These are phyloP conservation scores for Panopea generosa DNA, from an alignment of 2,888 invertebrate species.

Conservation along the genomic window DNA sequence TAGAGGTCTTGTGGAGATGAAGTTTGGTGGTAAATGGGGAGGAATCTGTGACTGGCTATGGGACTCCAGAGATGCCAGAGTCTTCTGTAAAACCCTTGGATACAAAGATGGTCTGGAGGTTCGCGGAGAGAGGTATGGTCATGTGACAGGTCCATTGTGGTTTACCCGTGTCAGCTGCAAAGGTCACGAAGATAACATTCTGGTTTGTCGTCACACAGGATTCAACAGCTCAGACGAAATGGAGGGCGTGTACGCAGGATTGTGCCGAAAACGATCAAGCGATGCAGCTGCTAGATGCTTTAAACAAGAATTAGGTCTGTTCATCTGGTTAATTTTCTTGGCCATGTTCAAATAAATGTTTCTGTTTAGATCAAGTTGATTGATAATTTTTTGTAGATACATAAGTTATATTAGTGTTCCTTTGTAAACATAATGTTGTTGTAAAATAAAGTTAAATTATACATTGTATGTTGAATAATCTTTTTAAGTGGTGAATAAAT, in stretches of 20 bases:
- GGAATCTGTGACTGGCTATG: slow-evolving; percentile 74
- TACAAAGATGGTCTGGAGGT: slow-evolving; percentile 67
- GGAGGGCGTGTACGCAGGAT: slow-evolving; percentile 65
- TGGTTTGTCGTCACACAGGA: slow-evolving; percentile 69
- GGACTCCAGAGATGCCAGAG: slow-evolving; percentile 71
- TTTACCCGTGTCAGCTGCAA: slow-evolving; percentile 68
- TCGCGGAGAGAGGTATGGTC: slow-evolving; percentile 60
- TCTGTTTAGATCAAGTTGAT: too few relatives aligned
- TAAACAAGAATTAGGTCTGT: slow-evolving; percentile 68
- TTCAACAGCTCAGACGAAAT: slow-evolving; percentile 70
- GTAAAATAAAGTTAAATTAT: too few relatives aligned
- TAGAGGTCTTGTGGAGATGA: slow-evolving; percentile 75
- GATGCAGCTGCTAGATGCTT: slow-evolving; percentile 76
- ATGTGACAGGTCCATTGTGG: slow-evolving; percentile 66
- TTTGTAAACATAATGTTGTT: too few relatives aligned
- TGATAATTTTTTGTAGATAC: too few relatives aligned
- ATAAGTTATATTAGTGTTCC: too few relatives aligned
- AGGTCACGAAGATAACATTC: slow-evolving; percentile 68
- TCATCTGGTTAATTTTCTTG: too few relatives aligned
- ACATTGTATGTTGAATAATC: too few relatives aligned
- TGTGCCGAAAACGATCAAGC: slow-evolving; percentile 66
- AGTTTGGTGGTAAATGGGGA: slow-evolving; percentile 72
- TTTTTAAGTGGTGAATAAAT: too few relatives aligned
- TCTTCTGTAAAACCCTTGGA: slow-evolving; percentile 71
- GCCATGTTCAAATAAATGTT: too few relatives aligned